These are phyloP conservation scores for Poeciliopsis turrubarensis DNA, from an alignment of 2,113 vertebrate genomes.

Conservation along the genomic window DNA sequence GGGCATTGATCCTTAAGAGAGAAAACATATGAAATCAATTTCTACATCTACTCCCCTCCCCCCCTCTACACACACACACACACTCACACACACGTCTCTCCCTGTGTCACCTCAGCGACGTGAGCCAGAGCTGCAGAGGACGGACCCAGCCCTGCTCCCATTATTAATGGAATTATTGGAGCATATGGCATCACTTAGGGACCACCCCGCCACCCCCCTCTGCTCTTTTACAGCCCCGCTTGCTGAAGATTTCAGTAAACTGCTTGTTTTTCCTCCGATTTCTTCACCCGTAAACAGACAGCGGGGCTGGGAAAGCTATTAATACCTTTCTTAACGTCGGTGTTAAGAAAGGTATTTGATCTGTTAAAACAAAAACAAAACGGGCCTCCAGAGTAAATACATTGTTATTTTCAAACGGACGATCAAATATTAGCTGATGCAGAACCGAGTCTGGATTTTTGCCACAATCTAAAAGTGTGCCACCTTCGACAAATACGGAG, in stretches of 20 bases:
- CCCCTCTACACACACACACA: neutral
- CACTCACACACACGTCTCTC: conserved; percentile 31
- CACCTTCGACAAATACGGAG: neutral
- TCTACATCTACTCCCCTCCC: conserved; percentile 43
- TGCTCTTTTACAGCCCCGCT: conserved; percentile 28
- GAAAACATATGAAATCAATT: conserved; percentile 82
- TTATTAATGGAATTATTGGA: conserved; percentile 80
- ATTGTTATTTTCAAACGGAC: conserved; percentile 16
- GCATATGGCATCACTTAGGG: conserved; percentile 80
- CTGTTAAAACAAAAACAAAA: neutral
- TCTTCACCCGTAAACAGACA: conserved; percentile 36
- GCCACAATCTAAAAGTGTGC: neutral
- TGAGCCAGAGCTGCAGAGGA: conserved; percentile 67
- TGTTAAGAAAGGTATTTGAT: neutral
- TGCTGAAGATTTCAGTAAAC: conserved; percentile 64
- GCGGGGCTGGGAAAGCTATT: neutral
- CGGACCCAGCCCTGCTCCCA: conserved; percentile 68
- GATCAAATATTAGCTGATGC: conserved; percentile 17
- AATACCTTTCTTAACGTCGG: conserved; percentile 12
- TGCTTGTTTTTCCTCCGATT: conserved; percentile 64
- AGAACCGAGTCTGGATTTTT: neutral
- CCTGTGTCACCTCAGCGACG: conserved; percentile 78
- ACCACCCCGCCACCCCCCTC: conserved; percentile 43
- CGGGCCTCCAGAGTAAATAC: conserved; percentile 7
- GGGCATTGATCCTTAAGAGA: conserved; percentile 37